A percentile compares a stretch with the other conserved stretches of the same genome.
Evolutionary conservation across 2,797 vertebrate species (phyloP).

Genomic region (Epinephelus awoara): DNA sequence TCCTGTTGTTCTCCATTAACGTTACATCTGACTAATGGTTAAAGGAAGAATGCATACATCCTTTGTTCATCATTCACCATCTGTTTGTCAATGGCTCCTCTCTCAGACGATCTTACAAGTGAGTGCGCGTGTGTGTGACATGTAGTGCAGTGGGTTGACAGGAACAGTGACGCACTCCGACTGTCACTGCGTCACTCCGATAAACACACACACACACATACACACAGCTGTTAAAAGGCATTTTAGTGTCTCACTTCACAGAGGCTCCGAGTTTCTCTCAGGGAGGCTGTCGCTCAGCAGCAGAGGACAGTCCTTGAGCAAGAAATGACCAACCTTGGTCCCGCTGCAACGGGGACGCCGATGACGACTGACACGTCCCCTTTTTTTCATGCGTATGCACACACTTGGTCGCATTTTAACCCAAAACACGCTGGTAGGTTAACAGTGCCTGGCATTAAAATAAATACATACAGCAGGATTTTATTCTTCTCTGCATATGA

Average conservation of each 20-base stretch:
- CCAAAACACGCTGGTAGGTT: neutral
- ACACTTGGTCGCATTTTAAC: neutral
- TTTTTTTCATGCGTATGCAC: conserved; percentile 18
- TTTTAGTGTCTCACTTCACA: conserved; percentile 45
- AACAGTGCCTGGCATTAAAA: neutral
- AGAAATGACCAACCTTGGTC: conserved; percentile 58
- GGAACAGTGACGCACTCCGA: conserved; percentile 69
- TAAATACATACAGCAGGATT: neutral
- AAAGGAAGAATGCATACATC: neutral
- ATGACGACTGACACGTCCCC: conserved; percentile 22
- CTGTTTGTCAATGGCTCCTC: conserved; percentile 23
- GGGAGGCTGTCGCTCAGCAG: conserved; percentile 27
- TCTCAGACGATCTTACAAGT: conserved; percentile 3
- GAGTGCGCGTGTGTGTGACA: conserved; percentile 12
- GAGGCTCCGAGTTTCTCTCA: conserved; percentile 28
- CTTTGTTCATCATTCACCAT: neutral
- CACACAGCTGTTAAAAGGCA: conserved; percentile 58
- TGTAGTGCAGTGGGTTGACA: conserved; percentile 45
- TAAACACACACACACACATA: conserved; percentile 48
- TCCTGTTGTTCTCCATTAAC: neutral
- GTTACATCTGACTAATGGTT: neutral
- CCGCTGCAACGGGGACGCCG: conserved; percentile 11
- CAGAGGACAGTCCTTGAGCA: conserved; percentile 52
- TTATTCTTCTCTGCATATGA: neutral
- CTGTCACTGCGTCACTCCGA: conserved; percentile 68